Conservation (phyloP, 2,888 invertebrate species). For the Xestia ashworthii region DNA sequence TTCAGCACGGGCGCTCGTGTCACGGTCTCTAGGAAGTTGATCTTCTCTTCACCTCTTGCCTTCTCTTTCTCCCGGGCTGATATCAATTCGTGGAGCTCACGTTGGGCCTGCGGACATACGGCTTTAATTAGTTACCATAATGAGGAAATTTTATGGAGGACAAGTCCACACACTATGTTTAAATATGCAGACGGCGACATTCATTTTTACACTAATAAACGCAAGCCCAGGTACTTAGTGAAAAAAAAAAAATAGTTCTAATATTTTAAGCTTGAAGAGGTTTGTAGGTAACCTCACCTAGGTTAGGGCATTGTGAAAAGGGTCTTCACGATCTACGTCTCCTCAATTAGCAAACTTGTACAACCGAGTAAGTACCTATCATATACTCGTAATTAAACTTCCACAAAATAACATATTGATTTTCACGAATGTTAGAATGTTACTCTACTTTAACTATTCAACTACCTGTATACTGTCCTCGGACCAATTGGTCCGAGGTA, state of each 20-base stretch:
- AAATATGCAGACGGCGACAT: background rate
- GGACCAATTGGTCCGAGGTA: too few species aligned
- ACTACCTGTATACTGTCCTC: too few species aligned
- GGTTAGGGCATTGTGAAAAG: too few species aligned
- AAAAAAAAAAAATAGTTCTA: background rate
- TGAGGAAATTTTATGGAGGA: background rate
- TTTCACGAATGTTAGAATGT: too few species aligned
- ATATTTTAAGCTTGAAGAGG: background rate
- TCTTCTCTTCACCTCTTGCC: slow-evolving; percentile 83
- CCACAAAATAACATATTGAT: background rate
- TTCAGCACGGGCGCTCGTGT: slow-evolving; percentile 92
- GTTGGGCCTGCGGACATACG: slow-evolving; percentile 85
- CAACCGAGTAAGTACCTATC: background rate
- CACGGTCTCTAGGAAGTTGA: slow-evolving; percentile 89
- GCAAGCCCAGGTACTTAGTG: background rate
- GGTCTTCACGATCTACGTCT: background rate
- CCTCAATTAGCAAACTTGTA: background rate
- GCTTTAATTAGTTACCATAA: background rate
- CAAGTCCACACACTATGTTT: background rate
- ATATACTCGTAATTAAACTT: background rate
- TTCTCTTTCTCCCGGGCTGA: slow-evolving; percentile 91
- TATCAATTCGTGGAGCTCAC: slow-evolving; percentile 92
- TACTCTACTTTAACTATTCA: too few species aligned
- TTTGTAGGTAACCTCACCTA: background rate
- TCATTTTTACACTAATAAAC: background rate